A percentile compares a stretch with the other conserved stretches of the same genome.
Evolutionary conservation across 2,113 vertebrate species (phyloP).

Genomic region (Mustela lutreola): DNA sequence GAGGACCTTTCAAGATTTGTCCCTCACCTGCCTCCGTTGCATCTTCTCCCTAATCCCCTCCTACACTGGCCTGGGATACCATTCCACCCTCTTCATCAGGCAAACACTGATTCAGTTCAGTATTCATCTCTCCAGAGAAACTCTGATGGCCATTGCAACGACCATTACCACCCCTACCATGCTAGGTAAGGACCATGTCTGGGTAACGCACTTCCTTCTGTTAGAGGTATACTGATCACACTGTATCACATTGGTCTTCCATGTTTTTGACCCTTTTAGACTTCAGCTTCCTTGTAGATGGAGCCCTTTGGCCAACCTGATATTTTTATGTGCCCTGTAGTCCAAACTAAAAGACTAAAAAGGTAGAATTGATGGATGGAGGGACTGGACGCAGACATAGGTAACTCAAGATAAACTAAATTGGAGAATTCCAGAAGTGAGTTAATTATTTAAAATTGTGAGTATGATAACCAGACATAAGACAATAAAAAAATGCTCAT

Average conservation of each 20-base stretch:
- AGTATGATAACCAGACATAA: not conserved
- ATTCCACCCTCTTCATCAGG: not conserved
- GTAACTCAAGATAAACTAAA: not conserved
- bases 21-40: not conserved
- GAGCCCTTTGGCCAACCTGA: not conserved
- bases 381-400: fast-evolving
- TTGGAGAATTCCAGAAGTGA: not conserved
- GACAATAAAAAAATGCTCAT: not conserved
- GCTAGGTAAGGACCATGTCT: fast-evolving
- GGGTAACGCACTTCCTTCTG: not conserved
- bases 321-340: not conserved
- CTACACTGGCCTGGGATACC: too few species aligned
- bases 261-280: not conserved
- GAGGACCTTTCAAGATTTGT: not conserved
- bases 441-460: constrained; percentile 24
- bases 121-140: not conserved
- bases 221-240: fast-evolving
- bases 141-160: fast-evolving
- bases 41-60: not conserved
- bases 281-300: not conserved
- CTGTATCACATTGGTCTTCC: not conserved
- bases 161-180: too few species aligned
- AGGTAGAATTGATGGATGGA: not conserved
- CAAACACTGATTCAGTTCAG: not conserved
- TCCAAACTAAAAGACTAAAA: not conserved